Conservation (phyloP, 2,888 invertebrate genomes). For the Isoperla grammatica region DNA sequence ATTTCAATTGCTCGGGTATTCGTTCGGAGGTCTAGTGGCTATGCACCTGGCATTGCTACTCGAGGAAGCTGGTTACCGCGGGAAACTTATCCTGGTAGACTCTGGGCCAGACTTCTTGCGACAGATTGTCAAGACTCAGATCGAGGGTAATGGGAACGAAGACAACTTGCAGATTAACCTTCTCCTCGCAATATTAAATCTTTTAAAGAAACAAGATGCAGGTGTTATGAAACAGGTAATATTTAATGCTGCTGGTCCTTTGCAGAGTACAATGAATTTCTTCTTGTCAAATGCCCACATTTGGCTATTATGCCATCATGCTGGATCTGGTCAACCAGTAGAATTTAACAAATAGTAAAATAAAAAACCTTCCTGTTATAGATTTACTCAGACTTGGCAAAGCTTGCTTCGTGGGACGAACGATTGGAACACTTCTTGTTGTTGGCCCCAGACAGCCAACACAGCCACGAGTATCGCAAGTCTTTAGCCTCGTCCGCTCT, state of each 20-base stretch:
- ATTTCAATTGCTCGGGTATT: constrained; percentile 83
- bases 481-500: constrained; percentile 45
- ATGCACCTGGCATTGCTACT: constrained; percentile 69
- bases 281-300: no score
- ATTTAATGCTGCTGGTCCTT: neutral
- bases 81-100: constrained; percentile 68
- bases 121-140: neutral
- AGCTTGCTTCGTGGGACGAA: constrained; percentile 52
- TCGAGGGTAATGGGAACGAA: constrained; percentile 43
- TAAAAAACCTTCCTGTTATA: no score
- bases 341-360: no score
- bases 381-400: constrained; percentile 43
- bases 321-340: no score
- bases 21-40: constrained; percentile 74
- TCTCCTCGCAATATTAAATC: constrained; percentile 46
- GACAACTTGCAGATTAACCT: constrained; percentile 52
- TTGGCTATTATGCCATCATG: no score
- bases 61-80: constrained; percentile 59
- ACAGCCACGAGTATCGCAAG: constrained; percentile 43
- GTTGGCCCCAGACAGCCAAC: constrained; percentile 31
- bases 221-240: neutral
- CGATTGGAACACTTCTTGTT: constrained; percentile 50
- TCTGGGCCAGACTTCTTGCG: constrained; percentile 66
- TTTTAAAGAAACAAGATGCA: constrained; percentile 12
- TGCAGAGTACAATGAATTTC: neutral